phyloP scores from a whole-genome alignment of 2,113 vertebrate species.

The Ibidorhyncha struthersii region DNA sequence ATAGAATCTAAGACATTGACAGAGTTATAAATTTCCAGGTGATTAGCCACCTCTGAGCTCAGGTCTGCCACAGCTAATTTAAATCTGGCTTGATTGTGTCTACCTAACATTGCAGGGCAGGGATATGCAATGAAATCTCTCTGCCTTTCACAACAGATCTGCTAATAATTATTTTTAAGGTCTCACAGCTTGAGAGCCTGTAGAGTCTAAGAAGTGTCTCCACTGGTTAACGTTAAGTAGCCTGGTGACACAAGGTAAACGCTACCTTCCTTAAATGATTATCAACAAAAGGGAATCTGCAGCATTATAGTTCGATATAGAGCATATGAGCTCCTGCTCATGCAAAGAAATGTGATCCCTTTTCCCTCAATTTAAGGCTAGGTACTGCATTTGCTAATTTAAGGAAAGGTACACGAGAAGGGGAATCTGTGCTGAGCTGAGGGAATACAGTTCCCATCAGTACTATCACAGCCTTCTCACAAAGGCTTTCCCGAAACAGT shows the following conservation, averaged over 20 bases:
- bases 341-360: background rate
- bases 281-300: background rate
- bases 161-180: background rate
- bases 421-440: background rate
- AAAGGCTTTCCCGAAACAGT: background rate
- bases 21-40: background rate
- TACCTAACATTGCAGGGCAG: background rate
- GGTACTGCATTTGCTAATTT: background rate
- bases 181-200: background rate
- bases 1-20: background rate
- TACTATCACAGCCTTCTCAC: background rate
- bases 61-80: background rate
- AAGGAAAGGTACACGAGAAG: background rate
- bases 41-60: background rate
- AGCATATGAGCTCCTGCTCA: background rate
- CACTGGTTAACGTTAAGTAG: background rate
- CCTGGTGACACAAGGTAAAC: background rate
- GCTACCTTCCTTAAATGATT: background rate
- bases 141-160: background rate
- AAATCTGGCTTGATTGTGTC: background rate
- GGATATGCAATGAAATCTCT: background rate
- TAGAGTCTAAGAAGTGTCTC: background rate
- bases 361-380: background rate
- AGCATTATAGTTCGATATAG: background rate
- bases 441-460: background rate